Evolutionary conservation across 1,140 invertebrate genomes (phyloP).

Genomic region (Drosophila orena): DNA sequence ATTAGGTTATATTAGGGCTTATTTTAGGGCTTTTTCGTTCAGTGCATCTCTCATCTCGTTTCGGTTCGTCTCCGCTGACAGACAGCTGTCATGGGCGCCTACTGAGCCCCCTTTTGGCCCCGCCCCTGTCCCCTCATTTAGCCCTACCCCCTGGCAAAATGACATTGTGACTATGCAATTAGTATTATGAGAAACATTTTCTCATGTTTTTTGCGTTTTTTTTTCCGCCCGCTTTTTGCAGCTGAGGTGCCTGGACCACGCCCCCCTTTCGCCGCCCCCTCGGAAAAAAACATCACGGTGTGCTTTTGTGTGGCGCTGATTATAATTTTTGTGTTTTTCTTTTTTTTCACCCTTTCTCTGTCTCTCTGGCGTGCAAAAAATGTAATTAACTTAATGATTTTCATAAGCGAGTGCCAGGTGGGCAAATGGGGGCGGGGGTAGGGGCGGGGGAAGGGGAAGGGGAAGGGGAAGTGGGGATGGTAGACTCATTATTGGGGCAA

Average conservation of each 20-base stretch:
- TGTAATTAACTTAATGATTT: constrained; percentile 83
- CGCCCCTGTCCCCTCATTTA: neutral
- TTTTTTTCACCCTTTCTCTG: constrained; percentile 20
- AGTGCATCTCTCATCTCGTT: constrained; percentile 43
- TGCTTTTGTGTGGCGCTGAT: constrained; percentile 79
- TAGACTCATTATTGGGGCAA: constrained; percentile 70
- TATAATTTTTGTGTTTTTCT: constrained; percentile 71
- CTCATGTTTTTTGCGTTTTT: constrained; percentile 56
- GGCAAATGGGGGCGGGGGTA: neutral
- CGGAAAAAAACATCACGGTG: constrained; percentile 50
- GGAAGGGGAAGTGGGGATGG: neutral
- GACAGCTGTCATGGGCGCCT: constrained; percentile 67
- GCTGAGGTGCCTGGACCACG: constrained; percentile 15
- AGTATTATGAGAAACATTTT: constrained; percentile 84
- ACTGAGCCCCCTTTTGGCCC: neutral
- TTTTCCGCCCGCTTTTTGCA: constrained; percentile 27
- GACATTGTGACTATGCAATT: constrained; percentile 84
- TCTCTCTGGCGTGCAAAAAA: constrained; percentile 72
- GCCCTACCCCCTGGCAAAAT: constrained; percentile 56
- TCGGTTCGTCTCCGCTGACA: constrained; percentile 53
- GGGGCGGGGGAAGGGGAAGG: too few species aligned
- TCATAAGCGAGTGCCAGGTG: constrained; percentile 63
- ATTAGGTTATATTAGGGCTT: too few species aligned
- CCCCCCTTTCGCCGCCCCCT: constrained; percentile 1
- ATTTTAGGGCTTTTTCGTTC: constrained; percentile 1